Evolutionary conservation across 1,140 invertebrate species (phyloP), one percentile per base, ranked within the genome.

Genomic region (Calosoma granatense): DNA sequence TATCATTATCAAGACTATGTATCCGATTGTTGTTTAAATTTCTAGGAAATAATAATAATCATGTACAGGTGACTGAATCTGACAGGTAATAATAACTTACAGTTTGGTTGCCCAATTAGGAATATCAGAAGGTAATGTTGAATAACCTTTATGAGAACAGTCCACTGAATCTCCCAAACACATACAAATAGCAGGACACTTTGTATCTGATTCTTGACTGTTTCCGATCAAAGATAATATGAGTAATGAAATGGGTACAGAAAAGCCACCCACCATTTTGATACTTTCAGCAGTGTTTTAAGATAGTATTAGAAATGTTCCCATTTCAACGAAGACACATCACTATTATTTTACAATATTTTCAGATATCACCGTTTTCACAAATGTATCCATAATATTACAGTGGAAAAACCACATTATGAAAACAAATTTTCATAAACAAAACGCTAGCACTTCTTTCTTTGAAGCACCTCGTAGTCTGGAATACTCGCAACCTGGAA

Each of bases 11-110:
- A 22, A 94, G 79, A 11, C 72, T 69, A 56, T 74, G 74, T 56
- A 94, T 84, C 55, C 80, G 78, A 75, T 93, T 94, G 62, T 75
- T 81, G 67, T 86, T 91, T 59, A 94, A 72, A 70, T 86, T 85
- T 65, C 80, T 87, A 65, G 47, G 68, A 75, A 64, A 65, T 60
- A 57, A 21, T 65, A 69, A 64, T 67, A 67, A 61, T 54, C 47
- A 60, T 51, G 20, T 56, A 51, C 56, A 58, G 51, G 2, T 62
- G 53, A 12, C 20, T 47, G 59, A 60, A n/a, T n/a, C n/a, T n/a
- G n/a, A n/a, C n/a, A n/a, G n/a, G n/a, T n/a, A 53, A 56, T 53
- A 19, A 11, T 20, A 59, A 81, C 74, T 76, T 80, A 82, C 74
- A 83, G 73, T 63, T 75, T 73, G 71, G 74, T 75, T 65, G 79